phyloP scores from a whole-genome alignment of 1,140 invertebrate species.

The Oryzaephilus surinamensis region DNA sequence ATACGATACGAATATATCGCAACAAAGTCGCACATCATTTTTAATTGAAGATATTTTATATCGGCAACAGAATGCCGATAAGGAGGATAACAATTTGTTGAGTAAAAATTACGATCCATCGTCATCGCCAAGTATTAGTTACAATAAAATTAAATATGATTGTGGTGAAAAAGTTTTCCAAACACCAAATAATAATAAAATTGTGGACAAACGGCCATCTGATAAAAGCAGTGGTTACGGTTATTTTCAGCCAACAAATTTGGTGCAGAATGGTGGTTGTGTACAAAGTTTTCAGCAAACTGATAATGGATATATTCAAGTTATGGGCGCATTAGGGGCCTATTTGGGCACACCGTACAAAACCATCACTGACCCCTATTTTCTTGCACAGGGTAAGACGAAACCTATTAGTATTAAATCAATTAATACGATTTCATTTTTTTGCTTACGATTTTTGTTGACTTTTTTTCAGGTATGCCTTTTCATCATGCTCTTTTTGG shows the following conservation, averaged over 20 bases:
- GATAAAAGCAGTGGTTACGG: slow-evolving; percentile 20
- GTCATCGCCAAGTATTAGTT: slow-evolving; percentile 1
- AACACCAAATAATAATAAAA: slow-evolving; percentile 5
- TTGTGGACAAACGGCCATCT: slow-evolving; percentile 14
- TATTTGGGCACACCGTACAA: slow-evolving; percentile 53
- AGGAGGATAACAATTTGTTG: not conserved
- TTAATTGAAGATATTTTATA: slow-evolving; percentile 74
- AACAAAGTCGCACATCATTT: slow-evolving; percentile 50
- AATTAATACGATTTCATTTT: too few species aligned
- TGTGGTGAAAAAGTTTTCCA: slow-evolving; percentile 14
- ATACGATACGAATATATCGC: slow-evolving; percentile 2
- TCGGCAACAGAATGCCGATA: slow-evolving; percentile 42
- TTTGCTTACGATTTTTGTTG: slow-evolving; percentile 8
- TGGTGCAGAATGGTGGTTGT: slow-evolving; percentile 15
- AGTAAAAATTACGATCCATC: not conserved
- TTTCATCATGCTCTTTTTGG: slow-evolving; percentile 62
- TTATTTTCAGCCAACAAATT: slow-evolving; percentile 25
- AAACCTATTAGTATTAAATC: too few species aligned
- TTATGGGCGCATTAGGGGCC: slow-evolving; percentile 49
- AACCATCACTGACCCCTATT: slow-evolving; percentile 51
- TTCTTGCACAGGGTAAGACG: slow-evolving; percentile 51
- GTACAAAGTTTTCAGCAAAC: slow-evolving; percentile 21
- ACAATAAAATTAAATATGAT: slow-evolving; percentile 8
- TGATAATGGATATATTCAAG: slow-evolving; percentile 42
- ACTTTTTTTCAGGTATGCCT: slow-evolving; percentile 47